Conservation (phyloP, 2,888 invertebrate genomes). For the Shargacucullia verbasci region DNA sequence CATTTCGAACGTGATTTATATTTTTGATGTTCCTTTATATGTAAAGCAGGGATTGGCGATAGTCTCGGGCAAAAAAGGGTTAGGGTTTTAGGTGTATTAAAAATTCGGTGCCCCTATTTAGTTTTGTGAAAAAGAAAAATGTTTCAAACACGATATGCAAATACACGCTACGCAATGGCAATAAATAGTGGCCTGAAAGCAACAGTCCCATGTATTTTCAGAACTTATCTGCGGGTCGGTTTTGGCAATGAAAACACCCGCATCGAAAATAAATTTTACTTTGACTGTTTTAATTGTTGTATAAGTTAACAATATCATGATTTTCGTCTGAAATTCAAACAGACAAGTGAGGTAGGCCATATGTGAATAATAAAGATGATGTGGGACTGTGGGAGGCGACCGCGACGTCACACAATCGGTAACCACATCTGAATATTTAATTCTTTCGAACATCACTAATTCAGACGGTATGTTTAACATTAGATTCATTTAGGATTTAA, state of each 20-base stretch:
- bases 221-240: conserved; percentile 3
- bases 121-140: conserved; percentile 5
- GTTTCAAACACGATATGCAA: background rate
- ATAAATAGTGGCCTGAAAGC: conserved; percentile 8
- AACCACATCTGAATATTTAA: conserved; percentile 24
- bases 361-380: conserved; percentile 15
- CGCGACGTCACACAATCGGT: conserved; percentile 8
- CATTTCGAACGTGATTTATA: conserved; percentile 3
- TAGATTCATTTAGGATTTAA: conserved; percentile 10
- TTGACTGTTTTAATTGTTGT: background rate
- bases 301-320: conserved; percentile 2
- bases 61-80: conserved; percentile 8
- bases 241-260: conserved; percentile 34
- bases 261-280: conserved; percentile 18
- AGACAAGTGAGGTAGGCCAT: background rate
- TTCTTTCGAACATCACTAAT: conserved; percentile 7
- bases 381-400: no score
- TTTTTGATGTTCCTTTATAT: conserved; percentile 1
- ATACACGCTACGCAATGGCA: conserved; percentile 7
- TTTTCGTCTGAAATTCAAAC: background rate
- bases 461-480: conserved; percentile 7
- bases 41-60: conserved; percentile 8
- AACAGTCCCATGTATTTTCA: conserved; percentile 11
- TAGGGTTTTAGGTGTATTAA: background rate
- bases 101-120: conserved; percentile 6